A percentile compares a stretch with the other conserved stretches of the same genome.
phyloP scores from a whole-genome alignment of 2,113 vertebrate species.

The Reinhardtius hippoglossoides region DNA sequence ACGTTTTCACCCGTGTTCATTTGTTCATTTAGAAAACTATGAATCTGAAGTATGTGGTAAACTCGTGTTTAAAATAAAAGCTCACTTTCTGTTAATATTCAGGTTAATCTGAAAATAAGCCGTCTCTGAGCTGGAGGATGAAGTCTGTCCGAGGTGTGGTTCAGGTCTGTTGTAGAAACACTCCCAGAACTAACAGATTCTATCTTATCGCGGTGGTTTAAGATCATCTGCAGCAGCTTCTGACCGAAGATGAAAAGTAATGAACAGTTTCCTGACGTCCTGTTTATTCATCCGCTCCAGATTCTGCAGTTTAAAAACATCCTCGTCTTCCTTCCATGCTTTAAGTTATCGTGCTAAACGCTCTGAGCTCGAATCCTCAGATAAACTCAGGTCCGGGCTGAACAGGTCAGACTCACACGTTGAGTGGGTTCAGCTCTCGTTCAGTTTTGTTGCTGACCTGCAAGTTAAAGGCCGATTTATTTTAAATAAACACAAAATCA shows the following conservation, averaged over 20 bases:
- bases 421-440: no score
- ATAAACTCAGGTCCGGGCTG: not conserved
- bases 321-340: not conserved
- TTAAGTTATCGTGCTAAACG: not conserved
- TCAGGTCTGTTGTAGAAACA: not conserved
- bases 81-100: no score
- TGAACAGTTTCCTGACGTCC: not conserved
- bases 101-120: no score
- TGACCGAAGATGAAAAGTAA: constrained; percentile 16
- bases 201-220: not conserved
- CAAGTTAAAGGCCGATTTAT: no score
- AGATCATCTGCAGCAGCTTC: constrained; percentile 22
- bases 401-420: not conserved
- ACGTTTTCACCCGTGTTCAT: no score
- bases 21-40: no score
- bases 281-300: constrained; percentile 5
- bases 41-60: no score
- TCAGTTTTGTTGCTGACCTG: no score
- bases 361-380: not conserved
- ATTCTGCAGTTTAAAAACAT: not conserved
- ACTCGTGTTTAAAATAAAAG: no score
- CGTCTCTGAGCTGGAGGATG: not conserved
- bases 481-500: no score
- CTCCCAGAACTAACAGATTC: not conserved
- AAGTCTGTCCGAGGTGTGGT: no score